A percentile compares a stretch with the other conserved stretches of the same genome.
Evolutionary conservation across 2,888 invertebrate species (phyloP).

Genomic region (Agonopterix heracliana): DNA sequence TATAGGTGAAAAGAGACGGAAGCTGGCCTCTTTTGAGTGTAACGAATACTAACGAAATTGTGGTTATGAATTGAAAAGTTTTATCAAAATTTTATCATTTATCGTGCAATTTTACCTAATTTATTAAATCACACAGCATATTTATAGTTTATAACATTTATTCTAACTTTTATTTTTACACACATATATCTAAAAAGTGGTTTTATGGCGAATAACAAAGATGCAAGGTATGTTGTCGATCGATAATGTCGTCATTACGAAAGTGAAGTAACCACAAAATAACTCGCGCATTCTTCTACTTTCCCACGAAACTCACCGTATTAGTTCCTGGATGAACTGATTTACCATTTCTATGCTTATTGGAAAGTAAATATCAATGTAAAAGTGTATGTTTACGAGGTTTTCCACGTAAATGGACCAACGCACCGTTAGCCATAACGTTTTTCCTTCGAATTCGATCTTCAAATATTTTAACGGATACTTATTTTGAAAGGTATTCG

Average conservation of each 20-base stretch:
- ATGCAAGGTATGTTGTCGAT: conserved; percentile 67
- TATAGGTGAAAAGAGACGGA: conserved; percentile 28
- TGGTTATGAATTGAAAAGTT: conserved; percentile 53
- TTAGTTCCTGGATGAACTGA: neutral
- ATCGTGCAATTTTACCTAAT: conserved; percentile 44
- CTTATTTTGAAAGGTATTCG: conserved; percentile 41
- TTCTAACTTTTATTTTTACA: conserved; percentile 24
- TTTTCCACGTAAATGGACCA: no score
- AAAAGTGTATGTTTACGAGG: no score
- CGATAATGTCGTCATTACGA: conserved; percentile 61
- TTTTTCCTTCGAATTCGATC: conserved; percentile 70
- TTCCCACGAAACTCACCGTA: neutral
- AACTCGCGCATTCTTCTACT: neutral
- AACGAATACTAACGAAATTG: conserved; percentile 73
- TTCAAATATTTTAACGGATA: conserved; percentile 71
- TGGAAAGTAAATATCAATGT: neutral
- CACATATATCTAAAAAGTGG: conserved; percentile 23
- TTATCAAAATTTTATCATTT: conserved; percentile 48
- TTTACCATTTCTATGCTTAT: neutral
- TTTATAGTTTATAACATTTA: conserved; percentile 27
- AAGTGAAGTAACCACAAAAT: conserved; percentile 39
- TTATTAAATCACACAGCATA: conserved; percentile 26
- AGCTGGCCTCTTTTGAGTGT: conserved; percentile 56
- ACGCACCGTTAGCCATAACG: conserved; percentile 51
- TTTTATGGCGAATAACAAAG: conserved; percentile 55